phyloP scores from a whole-genome alignment of 2,888 invertebrate species.

The Parasteatoda lunata region DNA sequence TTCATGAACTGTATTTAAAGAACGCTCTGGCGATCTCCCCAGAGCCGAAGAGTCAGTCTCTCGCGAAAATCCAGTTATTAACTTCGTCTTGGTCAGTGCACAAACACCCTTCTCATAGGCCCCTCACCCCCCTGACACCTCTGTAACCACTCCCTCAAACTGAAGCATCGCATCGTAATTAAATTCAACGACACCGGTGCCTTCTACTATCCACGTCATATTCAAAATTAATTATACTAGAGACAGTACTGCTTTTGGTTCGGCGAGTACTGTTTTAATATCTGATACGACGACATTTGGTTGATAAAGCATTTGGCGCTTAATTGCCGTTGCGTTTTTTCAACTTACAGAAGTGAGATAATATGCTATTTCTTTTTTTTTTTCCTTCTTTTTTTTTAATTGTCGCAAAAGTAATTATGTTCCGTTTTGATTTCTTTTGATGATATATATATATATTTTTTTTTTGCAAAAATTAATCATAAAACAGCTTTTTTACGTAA shows the following conservation, averaged over 20 bases:
- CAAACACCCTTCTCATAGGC: background rate
- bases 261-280: slow-evolving; percentile 49
- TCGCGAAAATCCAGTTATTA: slow-evolving; percentile 56
- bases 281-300: slow-evolving; percentile 14
- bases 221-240: slow-evolving; percentile 51
- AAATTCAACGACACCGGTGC: slow-evolving; percentile 6
- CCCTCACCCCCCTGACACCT: slow-evolving; percentile 11
- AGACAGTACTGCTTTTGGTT: slow-evolving; percentile 35
- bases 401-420: too few relatives aligned
- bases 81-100: slow-evolving; percentile 47
- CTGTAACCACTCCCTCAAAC: background rate
- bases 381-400: too few relatives aligned
- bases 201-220: slow-evolving; percentile 21
- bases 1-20: slow-evolving; percentile 26
- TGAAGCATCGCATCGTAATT: slow-evolving; percentile 5
- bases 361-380: too few relatives aligned
- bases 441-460: too few relatives aligned
- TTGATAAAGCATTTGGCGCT: background rate
- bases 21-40: slow-evolving; percentile 34
- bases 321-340: too few relatives aligned
- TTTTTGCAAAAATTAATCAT: too few relatives aligned
- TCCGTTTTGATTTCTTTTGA: too few relatives aligned
- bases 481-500: too few relatives aligned
- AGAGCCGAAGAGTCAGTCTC: slow-evolving; percentile 29
- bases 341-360: too few relatives aligned